These are phyloP conservation scores for Zaprionus ghesquierei DNA, from an alignment of 1,140 invertebrate genomes.

Conservation along the genomic window DNA sequence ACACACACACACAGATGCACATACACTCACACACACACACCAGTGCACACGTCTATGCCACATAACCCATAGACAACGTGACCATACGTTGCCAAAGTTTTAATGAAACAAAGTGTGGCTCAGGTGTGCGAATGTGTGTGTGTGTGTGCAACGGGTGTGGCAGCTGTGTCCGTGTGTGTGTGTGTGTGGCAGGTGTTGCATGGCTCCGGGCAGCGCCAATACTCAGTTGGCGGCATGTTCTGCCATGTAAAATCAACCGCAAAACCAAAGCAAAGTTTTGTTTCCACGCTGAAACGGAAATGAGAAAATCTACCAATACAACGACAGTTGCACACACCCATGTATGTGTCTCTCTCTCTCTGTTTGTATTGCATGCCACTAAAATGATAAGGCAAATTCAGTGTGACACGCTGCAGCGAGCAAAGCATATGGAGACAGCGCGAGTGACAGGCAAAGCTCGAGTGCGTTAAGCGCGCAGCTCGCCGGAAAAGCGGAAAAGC, in stretches of 20 bases:
- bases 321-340: not conserved
- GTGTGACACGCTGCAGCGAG: slow-evolving; percentile 3
- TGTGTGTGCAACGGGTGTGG: not conserved
- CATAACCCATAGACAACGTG: slow-evolving; percentile 7
- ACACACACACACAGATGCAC: slow-evolving; percentile 30
- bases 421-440: slow-evolving; percentile 7
- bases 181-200: slow-evolving; percentile 7
- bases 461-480: not conserved
- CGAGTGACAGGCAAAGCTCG: slow-evolving; percentile 21
- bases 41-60: slow-evolving; percentile 5
- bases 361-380: slow-evolving; percentile 26
- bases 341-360: not conserved
- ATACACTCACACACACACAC: slow-evolving; percentile 4
- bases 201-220: slow-evolving; percentile 22
- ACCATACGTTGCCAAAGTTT: slow-evolving; percentile 69
- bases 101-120: slow-evolving; percentile 75
- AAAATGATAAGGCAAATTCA: slow-evolving; percentile 70
- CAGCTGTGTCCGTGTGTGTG: not conserved
- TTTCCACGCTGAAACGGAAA: slow-evolving; percentile 56
- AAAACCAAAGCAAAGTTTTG: slow-evolving; percentile 48
- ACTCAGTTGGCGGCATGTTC: slow-evolving; percentile 35
- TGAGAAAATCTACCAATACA: slow-evolving; percentile 58
- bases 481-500: not conserved
- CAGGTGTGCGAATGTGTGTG: not conserved
- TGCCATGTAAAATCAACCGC: slow-evolving; percentile 67